Evolutionary conservation across 2,797 vertebrate genomes (phyloP), one percentile per base, ranked within the genome.

Genomic region (Xiphorhynchus erythropygius): DNA sequence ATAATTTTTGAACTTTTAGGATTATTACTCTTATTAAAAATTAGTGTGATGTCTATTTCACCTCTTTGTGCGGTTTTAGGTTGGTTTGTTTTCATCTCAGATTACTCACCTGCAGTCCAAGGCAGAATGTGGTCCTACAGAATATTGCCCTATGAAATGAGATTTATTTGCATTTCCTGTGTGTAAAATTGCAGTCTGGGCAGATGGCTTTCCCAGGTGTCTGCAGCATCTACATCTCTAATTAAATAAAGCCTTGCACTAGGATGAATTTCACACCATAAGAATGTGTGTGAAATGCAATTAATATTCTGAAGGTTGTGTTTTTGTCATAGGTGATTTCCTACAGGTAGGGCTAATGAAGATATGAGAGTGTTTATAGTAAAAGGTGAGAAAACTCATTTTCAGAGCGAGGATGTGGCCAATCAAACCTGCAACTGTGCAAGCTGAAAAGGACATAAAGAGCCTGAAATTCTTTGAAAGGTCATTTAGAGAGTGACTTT

Each of bases 361-460:
- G 59, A 76, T 55, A 47, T 17, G 85, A 78, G 42, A 42, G 37
- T 73, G 71, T 39, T 85, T 85, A 71, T 46, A 80, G 53, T 42
- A 81, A 85, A 89, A 90, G 47, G 60, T 73, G 81, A 89, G 78
- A 78, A 87, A 87, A 92, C 52, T 84, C 15, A 86, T 84, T 96
- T 96, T 44, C 47, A 30, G 60, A 77, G 50, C 2, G 14, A 91
- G 64, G 53, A 84, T 47, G 33, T 85, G 60, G 50, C 59, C 42
- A 87, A 22, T 65, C 57, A 84, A 70, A 83, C 46, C 13, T 77
- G 60, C 42, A 42, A 71, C n/a, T 47, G 24, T 15, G 32, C 2
- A 19, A 78, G 47, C 35, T 13, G 39, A 68, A 83, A 60, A 49
- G 44, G 35, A 37, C 13, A 17, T 2, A 50, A 65, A 74, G 19